Evolutionary conservation across 64 coral and sea anemone species (phyloP), one percentile per base, ranked within the genome.

Genomic region (Hydrozoanthus tunicans): DNA sequence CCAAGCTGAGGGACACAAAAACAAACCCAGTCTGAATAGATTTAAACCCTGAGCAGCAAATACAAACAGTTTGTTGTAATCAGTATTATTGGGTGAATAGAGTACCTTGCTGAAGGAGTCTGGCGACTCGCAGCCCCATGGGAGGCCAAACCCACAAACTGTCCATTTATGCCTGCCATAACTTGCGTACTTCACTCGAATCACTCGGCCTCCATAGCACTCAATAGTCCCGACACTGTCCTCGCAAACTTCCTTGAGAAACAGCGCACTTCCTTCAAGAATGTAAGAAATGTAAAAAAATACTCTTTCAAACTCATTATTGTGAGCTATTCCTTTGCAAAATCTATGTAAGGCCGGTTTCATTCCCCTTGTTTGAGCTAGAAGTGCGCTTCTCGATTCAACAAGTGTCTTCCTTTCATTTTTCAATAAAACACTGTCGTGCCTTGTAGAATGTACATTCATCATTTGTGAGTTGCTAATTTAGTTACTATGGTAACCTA

Each of bases 151-250:
- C 13, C 90, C 90, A 64, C 90, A 91, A 51, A 27, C 81, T 26
- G 80, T 72, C 90, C 66, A 64, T 9, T 91, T 27, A 57, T 79
- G 68, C 11, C 90, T 80, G 9, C 90, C 90, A 5, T 81, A 91
- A 62, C 80, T 72, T 10, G 78, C 90, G 60, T 59, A 12, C 15
- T 4, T 80, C 43, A 91, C 58, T 5, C 71, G 79, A 58, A 91
- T 70, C 56, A 56, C 59, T 59, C 90, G 66, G 56, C 90, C 77
- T 6, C 77, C 77, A 13, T 91, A 91, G 71, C 90, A 91, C 51
- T 55, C 52, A 51, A 91, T 73, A 6, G 6, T 70, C 26, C 51
- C 78, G 15, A 51, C 69, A 7, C 15, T 60, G 6, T 81, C 62
- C 53, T 91, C 77, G 59, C 90, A 91, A 58, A 90, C 79, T 2